A percentile compares a stretch with the other conserved stretches of the same genome.
phyloP scores from a whole-genome alignment of 2,888 invertebrate species.

The Cephus pulcher region DNA sequence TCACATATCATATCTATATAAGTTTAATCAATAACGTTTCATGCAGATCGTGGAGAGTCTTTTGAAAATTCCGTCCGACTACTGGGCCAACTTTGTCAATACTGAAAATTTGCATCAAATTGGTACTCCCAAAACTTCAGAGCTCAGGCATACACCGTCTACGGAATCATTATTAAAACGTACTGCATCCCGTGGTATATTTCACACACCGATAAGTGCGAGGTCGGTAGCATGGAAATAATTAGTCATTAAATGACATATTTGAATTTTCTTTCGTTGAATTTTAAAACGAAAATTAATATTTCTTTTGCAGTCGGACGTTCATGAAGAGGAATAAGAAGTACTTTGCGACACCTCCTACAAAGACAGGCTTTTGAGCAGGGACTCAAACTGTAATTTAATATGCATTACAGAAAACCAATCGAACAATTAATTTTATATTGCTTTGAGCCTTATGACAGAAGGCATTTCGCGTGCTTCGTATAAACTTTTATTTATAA shows the following conservation, averaged over 20 bases:
- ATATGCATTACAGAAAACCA: background rate
- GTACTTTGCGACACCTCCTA: constrained; percentile 62
- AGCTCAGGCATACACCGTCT: constrained; percentile 61
- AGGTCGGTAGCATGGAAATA: constrained; percentile 41
- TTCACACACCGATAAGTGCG: constrained; percentile 58
- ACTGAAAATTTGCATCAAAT: constrained; percentile 57
- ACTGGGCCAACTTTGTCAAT: constrained; percentile 80
- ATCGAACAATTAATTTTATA: background rate
- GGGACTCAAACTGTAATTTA: background rate
- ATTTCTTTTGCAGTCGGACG: constrained; percentile 47
- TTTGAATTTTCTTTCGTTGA: background rate
- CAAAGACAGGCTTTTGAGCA: constrained; percentile 39
- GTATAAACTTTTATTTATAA: constrained; percentile 12
- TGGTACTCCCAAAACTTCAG: constrained; percentile 54
- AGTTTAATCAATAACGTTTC: constrained; percentile 8
- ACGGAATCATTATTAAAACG: constrained; percentile 63
- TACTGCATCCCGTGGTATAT: constrained; percentile 57
- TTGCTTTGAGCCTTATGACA: background rate
- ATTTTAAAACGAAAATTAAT: background rate
- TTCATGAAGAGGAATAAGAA: constrained; percentile 61
- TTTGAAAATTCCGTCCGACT: constrained; percentile 78
- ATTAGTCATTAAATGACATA: background rate
- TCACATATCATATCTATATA: background rate
- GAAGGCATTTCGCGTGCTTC: background rate
- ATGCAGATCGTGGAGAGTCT: constrained; percentile 77